These are phyloP conservation scores for Parotia lawesii DNA, from an alignment of 2,113 vertebrate genomes.

Conservation along the genomic window DNA sequence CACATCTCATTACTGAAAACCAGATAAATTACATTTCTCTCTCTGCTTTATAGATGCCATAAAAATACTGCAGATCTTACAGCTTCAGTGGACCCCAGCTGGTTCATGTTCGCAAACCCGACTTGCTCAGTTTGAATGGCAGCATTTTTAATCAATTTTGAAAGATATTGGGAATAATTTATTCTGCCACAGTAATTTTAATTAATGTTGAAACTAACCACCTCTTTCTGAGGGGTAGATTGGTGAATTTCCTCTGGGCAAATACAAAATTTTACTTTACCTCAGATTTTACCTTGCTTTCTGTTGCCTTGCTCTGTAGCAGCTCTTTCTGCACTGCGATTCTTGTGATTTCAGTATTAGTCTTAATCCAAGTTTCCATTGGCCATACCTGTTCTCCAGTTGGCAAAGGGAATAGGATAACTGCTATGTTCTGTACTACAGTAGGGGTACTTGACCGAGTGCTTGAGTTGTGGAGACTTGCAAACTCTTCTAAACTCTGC, in stretches of 20 bases:
- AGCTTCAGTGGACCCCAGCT: background rate
- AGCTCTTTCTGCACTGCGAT: background rate
- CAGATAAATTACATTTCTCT: background rate
- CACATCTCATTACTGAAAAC: background rate
- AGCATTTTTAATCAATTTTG: background rate
- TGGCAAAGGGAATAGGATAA: background rate
- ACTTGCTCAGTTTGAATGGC: background rate
- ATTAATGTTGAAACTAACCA: background rate
- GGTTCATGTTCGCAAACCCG: background rate
- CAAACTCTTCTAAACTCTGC: background rate
- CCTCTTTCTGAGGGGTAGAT: background rate
- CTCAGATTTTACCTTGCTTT: background rate
- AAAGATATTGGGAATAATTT: background rate
- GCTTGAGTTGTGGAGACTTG: background rate
- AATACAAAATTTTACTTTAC: background rate
- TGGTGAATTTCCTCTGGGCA: background rate
- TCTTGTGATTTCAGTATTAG: background rate
- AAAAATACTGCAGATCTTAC: background rate
- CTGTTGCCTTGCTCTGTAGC: background rate
- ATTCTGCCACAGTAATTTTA: background rate
- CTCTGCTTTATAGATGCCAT: background rate
- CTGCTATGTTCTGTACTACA: background rate
- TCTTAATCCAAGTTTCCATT: background rate
- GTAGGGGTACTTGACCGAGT: background rate
- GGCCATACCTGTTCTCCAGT: background rate